Conservation (phyloP, 2,888 invertebrate species). For the Lepidochitona cinerea region DNA sequence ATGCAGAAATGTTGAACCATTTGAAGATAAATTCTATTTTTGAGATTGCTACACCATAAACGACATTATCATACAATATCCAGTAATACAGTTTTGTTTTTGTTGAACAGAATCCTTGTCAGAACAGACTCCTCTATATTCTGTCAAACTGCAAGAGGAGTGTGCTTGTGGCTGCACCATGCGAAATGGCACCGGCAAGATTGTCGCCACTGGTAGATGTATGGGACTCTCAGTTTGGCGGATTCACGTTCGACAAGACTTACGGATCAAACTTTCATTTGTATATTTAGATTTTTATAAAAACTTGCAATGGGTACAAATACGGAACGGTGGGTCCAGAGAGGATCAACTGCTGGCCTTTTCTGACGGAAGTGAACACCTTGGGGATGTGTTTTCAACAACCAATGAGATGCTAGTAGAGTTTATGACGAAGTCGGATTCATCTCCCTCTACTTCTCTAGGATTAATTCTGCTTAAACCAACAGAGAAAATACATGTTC, state of each 20-base stretch:
- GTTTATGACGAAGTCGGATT: constrained; percentile 45
- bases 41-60: no score
- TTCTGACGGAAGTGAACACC: constrained; percentile 34
- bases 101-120: constrained; percentile 1
- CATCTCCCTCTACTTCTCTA: not conserved
- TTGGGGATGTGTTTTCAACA: constrained; percentile 47
- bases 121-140: constrained; percentile 20
- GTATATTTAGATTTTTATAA: constrained; percentile 51
- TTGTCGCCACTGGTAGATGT: constrained; percentile 58
- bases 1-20: no score
- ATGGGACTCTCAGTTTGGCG: constrained; percentile 53
- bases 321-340: constrained; percentile 53
- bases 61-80: no score
- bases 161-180: constrained; percentile 55
- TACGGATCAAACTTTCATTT: constrained; percentile 52
- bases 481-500: constrained; percentile 42
- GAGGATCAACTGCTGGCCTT: constrained; percentile 50
- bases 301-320: constrained; percentile 59
- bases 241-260: constrained; percentile 37
- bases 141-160: constrained; percentile 30
- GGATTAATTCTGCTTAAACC: not conserved
- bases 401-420: constrained; percentile 56
- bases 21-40: no score
- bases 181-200: constrained; percentile 40
- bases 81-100: no score